Conservation (phyloP, 2,797 vertebrate species). For the Acanthurus tractus region DNA sequence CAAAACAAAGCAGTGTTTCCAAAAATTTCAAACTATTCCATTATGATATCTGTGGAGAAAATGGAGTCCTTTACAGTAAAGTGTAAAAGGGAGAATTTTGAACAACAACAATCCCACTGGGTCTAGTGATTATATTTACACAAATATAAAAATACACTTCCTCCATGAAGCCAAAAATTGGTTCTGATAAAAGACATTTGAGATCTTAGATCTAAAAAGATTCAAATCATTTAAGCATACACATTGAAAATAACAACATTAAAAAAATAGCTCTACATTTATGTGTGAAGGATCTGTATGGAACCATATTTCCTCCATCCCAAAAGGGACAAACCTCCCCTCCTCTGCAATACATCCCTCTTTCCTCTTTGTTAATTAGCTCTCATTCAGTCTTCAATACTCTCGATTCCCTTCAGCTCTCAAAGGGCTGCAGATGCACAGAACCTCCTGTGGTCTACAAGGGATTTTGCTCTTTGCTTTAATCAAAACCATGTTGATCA, state of each 20-base stretch:
- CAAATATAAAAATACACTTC: not conserved
- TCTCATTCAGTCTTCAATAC: conserved; percentile 57
- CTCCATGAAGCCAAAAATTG: not conserved
- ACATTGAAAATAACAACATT: conserved; percentile 1
- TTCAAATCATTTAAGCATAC: not conserved
- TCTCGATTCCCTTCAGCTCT: conserved; percentile 33
- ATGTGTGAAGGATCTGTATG: not conserved
- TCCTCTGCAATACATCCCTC: conserved; percentile 48
- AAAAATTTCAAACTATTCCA: not conserved
- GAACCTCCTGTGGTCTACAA: not conserved
- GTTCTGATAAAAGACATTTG: not conserved
- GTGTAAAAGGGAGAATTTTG: no score
- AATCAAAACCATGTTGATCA: conserved; percentile 23
- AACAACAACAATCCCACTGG: no score
- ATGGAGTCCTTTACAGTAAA: not conserved
- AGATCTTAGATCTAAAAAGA: not conserved
- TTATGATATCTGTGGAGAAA: not conserved
- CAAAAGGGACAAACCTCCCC: not conserved
- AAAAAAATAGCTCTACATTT: conserved; percentile 5
- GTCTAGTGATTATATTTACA: not conserved
- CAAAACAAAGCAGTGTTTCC: not conserved
- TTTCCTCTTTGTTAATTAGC: conserved; percentile 53
- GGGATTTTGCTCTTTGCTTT: not conserved
- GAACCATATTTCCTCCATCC: conserved; percentile 13
- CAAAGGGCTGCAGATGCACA: conserved; percentile 36